These are phyloP conservation scores for Centropus unirufus DNA, from an alignment of 2,113 vertebrate genomes.

Conservation along the genomic window DNA sequence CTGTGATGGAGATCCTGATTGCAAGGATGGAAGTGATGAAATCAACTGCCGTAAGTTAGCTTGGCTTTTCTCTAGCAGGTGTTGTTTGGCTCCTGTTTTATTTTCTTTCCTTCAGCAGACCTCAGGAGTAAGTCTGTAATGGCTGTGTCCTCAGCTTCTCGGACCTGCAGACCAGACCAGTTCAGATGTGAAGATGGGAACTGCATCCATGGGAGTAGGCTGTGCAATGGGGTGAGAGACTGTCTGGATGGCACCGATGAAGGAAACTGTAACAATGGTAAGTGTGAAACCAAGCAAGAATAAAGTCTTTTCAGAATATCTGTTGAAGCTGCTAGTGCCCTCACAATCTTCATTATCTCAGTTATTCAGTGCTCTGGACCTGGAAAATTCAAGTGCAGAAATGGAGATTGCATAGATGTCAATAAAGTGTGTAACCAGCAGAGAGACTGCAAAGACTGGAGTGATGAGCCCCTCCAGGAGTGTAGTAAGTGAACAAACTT, in stretches of 20 bases:
- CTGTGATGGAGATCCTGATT: conserved; percentile 95
- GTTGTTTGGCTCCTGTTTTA: not conserved
- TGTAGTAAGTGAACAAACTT: conserved; percentile 86
- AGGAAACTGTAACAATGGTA: conserved; percentile 89
- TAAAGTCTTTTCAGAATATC: not conserved
- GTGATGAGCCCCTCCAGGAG: conserved; percentile 95
- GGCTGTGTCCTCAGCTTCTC: conserved; percentile 80
- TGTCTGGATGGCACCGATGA: conserved; percentile 94
- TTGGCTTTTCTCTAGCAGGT: not conserved
- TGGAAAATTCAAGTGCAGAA: conserved; percentile 95
- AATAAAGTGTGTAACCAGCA: conserved; percentile 93
- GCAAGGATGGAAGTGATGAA: conserved; percentile 96
- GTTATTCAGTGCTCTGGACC: conserved; percentile 91
- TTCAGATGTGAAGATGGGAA: conserved; percentile 93
- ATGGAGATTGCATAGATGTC: conserved; percentile 93
- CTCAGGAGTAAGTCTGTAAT: not conserved
- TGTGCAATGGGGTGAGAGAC: conserved; percentile 91
- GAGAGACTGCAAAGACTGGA: conserved; percentile 95
- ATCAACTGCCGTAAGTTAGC: conserved; percentile 91
- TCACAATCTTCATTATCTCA: conserved; percentile 54
- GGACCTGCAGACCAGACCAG: conserved; percentile 90
- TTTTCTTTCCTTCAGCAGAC: not conserved
- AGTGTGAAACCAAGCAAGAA: not conserved
- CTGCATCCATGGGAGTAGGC: conserved; percentile 89
- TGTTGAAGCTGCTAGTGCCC: not conserved